These are phyloP conservation scores for Malacoraja senta DNA, from an alignment of 2,797 vertebrate genomes.

Conservation along the genomic window DNA sequence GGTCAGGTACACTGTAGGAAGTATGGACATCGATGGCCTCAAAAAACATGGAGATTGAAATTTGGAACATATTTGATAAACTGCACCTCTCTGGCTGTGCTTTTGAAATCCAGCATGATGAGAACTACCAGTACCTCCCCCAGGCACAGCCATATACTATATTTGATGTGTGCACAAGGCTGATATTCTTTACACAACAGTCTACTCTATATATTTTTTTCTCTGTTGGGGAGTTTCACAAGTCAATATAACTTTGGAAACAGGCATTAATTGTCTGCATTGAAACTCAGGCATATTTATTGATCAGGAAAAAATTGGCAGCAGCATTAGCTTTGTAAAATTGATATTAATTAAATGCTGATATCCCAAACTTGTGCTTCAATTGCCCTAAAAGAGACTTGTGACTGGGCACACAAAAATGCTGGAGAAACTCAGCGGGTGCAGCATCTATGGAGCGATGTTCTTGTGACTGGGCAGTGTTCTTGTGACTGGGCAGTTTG, in stretches of 20 bases:
- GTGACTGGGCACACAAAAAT: no score
- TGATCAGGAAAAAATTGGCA: background rate
- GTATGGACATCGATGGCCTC: background rate
- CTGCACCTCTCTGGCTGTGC: background rate
- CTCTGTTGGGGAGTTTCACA: background rate
- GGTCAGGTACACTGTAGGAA: background rate
- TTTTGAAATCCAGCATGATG: background rate
- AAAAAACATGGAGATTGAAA: background rate
- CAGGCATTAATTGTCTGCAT: background rate
- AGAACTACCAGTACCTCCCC: background rate
- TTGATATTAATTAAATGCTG: background rate
- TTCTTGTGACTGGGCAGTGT: no score
- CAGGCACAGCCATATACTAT: background rate
- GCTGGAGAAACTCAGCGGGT: no score
- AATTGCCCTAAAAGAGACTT: background rate
- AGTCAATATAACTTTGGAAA: background rate
- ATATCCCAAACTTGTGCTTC: background rate
- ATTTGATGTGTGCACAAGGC: background rate
- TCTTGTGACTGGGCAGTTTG: background rate
- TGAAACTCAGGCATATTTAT: background rate
- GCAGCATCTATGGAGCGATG: no score
- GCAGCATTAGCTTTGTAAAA: background rate
- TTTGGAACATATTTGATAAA: background rate
- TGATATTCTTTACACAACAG: background rate
- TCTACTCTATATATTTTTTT: background rate